Percentiles rank a stretch among this genome's conserved stretches.
Evolutionary conservation across 2,797 vertebrate genomes (phyloP).

Genomic region (Toxotes lorentzi): DNA sequence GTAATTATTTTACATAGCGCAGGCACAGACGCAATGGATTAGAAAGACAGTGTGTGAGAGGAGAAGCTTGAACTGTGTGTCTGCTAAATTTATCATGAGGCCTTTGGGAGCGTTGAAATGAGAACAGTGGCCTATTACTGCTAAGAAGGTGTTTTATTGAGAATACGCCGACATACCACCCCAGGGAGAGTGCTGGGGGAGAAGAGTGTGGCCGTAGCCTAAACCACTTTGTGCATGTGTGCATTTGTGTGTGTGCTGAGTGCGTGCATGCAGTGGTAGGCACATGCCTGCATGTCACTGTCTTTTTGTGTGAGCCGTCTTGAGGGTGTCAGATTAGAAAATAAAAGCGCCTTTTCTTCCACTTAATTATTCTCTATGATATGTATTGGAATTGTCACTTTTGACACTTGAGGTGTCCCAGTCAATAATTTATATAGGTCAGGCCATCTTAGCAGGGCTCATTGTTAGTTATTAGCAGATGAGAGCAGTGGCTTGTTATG

Average conservation of each 20-base stretch:
- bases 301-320: conserved; percentile 63
- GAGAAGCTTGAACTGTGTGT: conserved; percentile 88
- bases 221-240: conserved; percentile 71
- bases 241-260: conserved; percentile 41
- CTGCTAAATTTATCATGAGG: conserved; percentile 93
- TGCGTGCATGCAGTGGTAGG: conserved; percentile 26
- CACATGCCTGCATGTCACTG: conserved; percentile 58
- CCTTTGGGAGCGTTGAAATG: conserved; percentile 92
- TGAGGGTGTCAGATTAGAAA: conserved; percentile 73
- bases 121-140: conserved; percentile 93
- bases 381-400: conserved; percentile 83
- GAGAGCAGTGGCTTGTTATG: conserved; percentile 73
- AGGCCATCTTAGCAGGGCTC: conserved; percentile 70
- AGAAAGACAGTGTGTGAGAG: conserved; percentile 79
- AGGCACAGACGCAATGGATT: conserved; percentile 77
- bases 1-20: conserved; percentile 82
- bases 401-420: conserved; percentile 82
- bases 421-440: conserved; percentile 85
- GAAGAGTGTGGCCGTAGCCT: conserved; percentile 73
- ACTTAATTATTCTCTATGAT: conserved; percentile 82
- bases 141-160: conserved; percentile 97
- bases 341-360: conserved; percentile 73
- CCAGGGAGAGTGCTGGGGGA: conserved; percentile 83
- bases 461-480: conserved; percentile 80
- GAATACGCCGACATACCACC: conserved; percentile 86